A percentile compares a stretch with the other conserved stretches of the same genome.
phyloP scores from a whole-genome alignment of 1,140 invertebrate species.

The Drosophila funebris region DNA sequence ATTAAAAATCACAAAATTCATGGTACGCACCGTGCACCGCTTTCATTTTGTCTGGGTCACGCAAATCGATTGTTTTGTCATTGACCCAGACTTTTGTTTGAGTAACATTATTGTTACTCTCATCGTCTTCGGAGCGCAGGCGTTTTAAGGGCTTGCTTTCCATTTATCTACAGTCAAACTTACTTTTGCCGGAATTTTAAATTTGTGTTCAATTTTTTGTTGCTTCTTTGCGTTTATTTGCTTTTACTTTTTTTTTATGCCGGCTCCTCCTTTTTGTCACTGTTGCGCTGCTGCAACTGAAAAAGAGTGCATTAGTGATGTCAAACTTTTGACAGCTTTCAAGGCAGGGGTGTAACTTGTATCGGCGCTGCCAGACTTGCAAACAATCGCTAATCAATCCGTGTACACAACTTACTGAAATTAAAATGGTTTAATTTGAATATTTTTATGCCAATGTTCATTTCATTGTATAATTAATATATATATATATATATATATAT shows the following conservation, averaged over 20 bases:
- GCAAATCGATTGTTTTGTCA: slow-evolving; percentile 57
- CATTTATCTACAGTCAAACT: slow-evolving; percentile 30
- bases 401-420: not conserved
- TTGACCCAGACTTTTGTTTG: slow-evolving; percentile 66
- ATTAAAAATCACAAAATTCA: not conserved
- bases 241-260: not conserved
- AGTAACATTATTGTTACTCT: slow-evolving; percentile 51
- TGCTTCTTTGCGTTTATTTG: not conserved
- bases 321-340: not conserved
- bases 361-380: not conserved
- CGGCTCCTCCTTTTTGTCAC: not conserved
- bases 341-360: not conserved
- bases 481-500: not conserved
- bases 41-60: slow-evolving; percentile 62
- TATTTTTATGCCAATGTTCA: not conserved
- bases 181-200: not conserved
- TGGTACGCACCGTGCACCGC: slow-evolving; percentile 58
- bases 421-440: not conserved
- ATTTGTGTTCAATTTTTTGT: not conserved
- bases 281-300: slow-evolving; percentile 2
- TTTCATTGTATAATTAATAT: not conserved
- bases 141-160: slow-evolving; percentile 51
- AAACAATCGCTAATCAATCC: not conserved
- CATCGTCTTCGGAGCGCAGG: slow-evolving; percentile 59
- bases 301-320: not conserved